Evolutionary conservation across 2,888 invertebrate species (phyloP), one percentile per base, ranked within the genome.

Genomic region (Aporophyla nigra): DNA sequence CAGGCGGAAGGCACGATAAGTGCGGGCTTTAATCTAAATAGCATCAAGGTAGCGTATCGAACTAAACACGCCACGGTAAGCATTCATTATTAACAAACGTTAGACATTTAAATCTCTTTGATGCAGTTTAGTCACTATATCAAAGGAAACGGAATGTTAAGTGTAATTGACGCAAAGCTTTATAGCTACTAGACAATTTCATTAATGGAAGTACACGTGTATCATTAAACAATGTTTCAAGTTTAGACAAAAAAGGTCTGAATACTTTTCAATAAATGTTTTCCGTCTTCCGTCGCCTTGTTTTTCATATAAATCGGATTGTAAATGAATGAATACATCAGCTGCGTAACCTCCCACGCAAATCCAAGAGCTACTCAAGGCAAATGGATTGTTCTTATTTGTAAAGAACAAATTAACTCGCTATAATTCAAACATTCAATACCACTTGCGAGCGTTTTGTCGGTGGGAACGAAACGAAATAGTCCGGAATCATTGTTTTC

Each of bases 11-110:
- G 92, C 87, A 88, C 87, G 95, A 95, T 95, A 96, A 95, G 94
- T 95, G 92, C 92, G 88, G 83, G 91, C 91, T 93, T 94, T 95
- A 95, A 96, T 95, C 95, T 95, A 95, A 96, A 96, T 94, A 94
- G 93, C 93, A 95, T 94, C 94, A 92, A 92, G 91, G 90, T 92
- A 89, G 87, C 84, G 71, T 81, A 90, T 84, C 79, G 78, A 82
- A 87, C 88, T 90, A 88, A 91, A 91, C 90, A 91, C 84, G 91
- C 89, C 80, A 86, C 84, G 86, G 86, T 89, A 88, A 90, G 90
- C 89, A 85, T 88, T 88, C 78, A 84, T 86, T 80, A 86, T 78
- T 83, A 81, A 82, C 83, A 83, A 88, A 74, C 76, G 79, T 74
- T 78, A 81, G 63, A 78, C 75, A 85, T 71, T 83, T 75, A 80